Conservation (phyloP, 1,140 invertebrate species). For the Bombus pascuorum region DNA sequence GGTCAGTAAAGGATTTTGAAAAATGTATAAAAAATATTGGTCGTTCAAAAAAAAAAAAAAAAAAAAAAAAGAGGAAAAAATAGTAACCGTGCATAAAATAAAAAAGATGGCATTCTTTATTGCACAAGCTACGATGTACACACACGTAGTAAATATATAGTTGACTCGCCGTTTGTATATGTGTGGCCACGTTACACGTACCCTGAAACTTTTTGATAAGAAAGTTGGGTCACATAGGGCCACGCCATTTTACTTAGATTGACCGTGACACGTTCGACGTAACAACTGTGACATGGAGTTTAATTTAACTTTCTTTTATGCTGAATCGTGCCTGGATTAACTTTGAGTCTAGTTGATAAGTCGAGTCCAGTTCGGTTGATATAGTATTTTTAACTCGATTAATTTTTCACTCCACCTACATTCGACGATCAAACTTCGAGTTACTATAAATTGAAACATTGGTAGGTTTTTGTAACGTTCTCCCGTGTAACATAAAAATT, state of each 20-base stretch:
- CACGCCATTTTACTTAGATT: neutral
- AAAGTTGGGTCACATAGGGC: neutral
- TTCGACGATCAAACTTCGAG: neutral
- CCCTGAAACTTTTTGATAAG: constrained; percentile 17
- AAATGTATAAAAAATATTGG: too few relatives aligned
- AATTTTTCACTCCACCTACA: neutral
- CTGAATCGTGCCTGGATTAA: neutral
- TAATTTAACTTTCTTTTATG: neutral
- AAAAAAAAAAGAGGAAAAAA: too few relatives aligned
- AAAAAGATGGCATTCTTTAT: too few relatives aligned
- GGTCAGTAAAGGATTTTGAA: too few relatives aligned
- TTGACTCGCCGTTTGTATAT: neutral
- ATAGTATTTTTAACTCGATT: neutral
- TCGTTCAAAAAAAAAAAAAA: too few relatives aligned
- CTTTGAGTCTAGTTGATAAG: neutral
- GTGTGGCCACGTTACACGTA: neutral
- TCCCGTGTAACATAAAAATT: neutral
- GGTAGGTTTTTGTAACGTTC: rapidly evolving
- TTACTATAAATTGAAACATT: neutral
- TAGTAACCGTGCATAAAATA: too few relatives aligned
- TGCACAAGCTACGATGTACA: too few relatives aligned
- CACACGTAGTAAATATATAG: too few relatives aligned
- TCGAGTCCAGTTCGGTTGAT: neutral
- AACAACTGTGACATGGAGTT: neutral
- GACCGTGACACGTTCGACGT: neutral